Evolutionary conservation across 1,140 invertebrate genomes (phyloP).

Genomic region (Agrilus planipennis): DNA sequence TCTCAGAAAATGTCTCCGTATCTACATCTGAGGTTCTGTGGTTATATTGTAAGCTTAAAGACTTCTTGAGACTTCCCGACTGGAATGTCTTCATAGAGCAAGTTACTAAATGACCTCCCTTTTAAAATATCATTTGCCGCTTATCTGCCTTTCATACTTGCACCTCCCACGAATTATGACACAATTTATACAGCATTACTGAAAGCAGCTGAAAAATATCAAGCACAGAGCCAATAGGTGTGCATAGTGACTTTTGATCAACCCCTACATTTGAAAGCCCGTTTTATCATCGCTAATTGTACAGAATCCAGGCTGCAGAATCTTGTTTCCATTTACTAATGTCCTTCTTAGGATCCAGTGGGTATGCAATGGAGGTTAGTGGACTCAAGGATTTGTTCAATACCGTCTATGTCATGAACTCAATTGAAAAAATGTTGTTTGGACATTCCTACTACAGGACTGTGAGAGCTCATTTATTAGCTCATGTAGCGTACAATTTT

Average conservation of each 20-base stretch:
- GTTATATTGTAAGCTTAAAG: not conserved
- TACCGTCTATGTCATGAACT: slow-evolving; percentile 24
- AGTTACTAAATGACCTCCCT: not conserved
- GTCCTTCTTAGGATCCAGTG: slow-evolving; percentile 32
- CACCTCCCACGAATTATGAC: not conserved
- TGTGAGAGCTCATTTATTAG: slow-evolving; percentile 30
- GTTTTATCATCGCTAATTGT: slow-evolving; percentile 12
- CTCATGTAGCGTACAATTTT: slow-evolving; percentile 16
- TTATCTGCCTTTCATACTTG: slow-evolving; percentile 7
- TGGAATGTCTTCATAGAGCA: slow-evolving; percentile 1
- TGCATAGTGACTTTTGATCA: slow-evolving; percentile 8
- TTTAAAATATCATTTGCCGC: not conserved
- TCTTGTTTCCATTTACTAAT: slow-evolving; percentile 29
- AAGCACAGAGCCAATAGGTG: not conserved
- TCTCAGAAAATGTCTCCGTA: no score
- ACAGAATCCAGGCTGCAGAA: slow-evolving; percentile 6
- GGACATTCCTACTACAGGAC: slow-evolving; percentile 32
- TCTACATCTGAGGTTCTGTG: not conserved
- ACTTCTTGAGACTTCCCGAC: not conserved
- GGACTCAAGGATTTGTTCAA: slow-evolving; percentile 28
- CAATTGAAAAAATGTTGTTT: slow-evolving; percentile 32
- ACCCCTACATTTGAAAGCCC: slow-evolving; percentile 14
- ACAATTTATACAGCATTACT: slow-evolving; percentile 9
- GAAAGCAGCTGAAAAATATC: not conserved
- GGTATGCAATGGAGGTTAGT: slow-evolving; percentile 29